Conservation (phyloP, 2,888 invertebrate genomes). For the Cheilosia vernalis region DNA sequence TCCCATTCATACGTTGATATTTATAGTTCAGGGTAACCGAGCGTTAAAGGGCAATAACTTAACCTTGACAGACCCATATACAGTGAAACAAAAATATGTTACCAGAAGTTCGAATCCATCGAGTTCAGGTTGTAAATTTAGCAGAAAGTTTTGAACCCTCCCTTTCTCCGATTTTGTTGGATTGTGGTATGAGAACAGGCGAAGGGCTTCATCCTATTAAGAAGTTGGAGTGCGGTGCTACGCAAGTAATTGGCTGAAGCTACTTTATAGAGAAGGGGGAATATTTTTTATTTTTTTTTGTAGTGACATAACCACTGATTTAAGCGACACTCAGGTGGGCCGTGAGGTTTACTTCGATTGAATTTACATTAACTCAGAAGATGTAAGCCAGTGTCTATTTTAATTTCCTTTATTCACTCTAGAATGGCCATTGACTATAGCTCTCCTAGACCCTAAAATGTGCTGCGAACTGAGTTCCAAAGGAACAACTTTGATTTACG, state of each 20-base stretch:
- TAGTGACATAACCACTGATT: too few species aligned
- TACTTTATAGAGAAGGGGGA: neutral
- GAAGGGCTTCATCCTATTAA: neutral
- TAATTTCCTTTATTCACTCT: too few species aligned
- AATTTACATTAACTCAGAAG: too few species aligned
- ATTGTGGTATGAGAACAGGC: neutral
- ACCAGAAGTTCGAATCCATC: neutral
- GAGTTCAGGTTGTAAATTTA: neutral
- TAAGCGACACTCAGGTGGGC: too few species aligned
- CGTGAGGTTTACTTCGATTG: too few species aligned
- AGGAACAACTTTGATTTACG: neutral
- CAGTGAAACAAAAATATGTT: constrained; percentile 4
- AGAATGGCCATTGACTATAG: too few species aligned
- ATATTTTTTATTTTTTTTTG: too few species aligned
- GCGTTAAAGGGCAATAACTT: constrained; percentile 50
- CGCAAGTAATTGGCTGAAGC: neutral
- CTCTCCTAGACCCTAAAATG: too few species aligned
- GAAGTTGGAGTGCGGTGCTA: neutral
- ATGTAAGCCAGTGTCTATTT: too few species aligned
- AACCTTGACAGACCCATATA: constrained; percentile 29
- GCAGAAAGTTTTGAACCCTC: neutral
- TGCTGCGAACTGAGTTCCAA: neutral
- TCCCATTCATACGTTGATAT: constrained; percentile 23
- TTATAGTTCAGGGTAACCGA: constrained; percentile 49
- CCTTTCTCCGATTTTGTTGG: neutral